A percentile compares a stretch with the other conserved stretches of the same genome.
phyloP scores from a whole-genome alignment of 1,140 invertebrate genomes.

The Sarcophaga peregrina region DNA sequence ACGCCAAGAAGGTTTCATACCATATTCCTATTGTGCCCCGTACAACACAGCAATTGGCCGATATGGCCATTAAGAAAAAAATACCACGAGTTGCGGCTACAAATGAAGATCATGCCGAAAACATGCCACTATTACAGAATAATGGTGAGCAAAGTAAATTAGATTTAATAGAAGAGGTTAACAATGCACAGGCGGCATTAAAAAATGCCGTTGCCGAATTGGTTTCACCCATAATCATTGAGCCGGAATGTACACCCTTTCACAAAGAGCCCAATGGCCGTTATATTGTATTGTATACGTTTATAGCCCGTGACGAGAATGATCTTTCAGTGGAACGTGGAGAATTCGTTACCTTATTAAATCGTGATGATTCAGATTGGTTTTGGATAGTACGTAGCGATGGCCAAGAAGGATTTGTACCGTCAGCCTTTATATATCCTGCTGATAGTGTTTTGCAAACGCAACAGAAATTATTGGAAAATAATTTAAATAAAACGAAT shows the following conservation, averaged over 20 bases:
- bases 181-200: constrained; percentile 49
- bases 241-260: constrained; percentile 79
- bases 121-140: constrained; percentile 53
- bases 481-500: constrained; percentile 43
- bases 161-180: constrained; percentile 67
- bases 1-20: constrained; percentile 92
- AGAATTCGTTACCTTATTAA: constrained; percentile 94
- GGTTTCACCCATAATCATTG: constrained; percentile 61
- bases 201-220: constrained; percentile 69
- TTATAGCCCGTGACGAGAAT: constrained; percentile 92
- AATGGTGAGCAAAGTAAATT: constrained; percentile 62
- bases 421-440: constrained; percentile 93
- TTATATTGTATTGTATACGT: constrained; percentile 93
- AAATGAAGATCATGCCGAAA: constrained; percentile 60
- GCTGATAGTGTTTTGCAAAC: constrained; percentile 82
- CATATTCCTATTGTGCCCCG: constrained; percentile 91
- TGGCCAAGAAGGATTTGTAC: constrained; percentile 95
- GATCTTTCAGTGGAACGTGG: constrained; percentile 93
- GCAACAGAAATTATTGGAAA: constrained; percentile 53
- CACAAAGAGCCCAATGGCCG: constrained; percentile 90
- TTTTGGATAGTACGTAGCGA: constrained; percentile 93
- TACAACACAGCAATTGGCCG: constrained; percentile 82
- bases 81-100: constrained; percentile 74
- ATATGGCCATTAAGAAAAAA: constrained; percentile 86
- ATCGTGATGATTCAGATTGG: constrained; percentile 94